A percentile compares a stretch with the other conserved stretches of the same genome.
Conservation (phyloP, 2,797 vertebrate genomes). For the Peromyscus melanophrys region DNA sequence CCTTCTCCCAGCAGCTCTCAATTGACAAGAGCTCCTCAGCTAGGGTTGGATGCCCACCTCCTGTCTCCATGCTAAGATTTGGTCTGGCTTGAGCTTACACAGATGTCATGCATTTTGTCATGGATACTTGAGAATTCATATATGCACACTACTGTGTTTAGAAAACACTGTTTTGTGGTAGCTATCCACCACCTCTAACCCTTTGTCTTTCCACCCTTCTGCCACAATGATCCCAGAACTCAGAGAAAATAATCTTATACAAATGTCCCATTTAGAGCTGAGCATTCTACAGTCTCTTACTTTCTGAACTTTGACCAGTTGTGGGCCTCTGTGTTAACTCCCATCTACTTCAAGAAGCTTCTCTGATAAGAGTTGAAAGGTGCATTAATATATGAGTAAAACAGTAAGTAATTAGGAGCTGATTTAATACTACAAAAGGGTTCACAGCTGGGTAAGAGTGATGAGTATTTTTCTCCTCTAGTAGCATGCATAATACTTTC, state of each 20-base stretch:
- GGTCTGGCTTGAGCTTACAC: background rate
- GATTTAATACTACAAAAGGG: background rate
- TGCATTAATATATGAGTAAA: background rate
- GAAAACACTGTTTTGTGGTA: background rate
- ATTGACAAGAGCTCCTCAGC: background rate
- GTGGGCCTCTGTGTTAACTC: too few relatives aligned
- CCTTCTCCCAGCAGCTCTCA: background rate
- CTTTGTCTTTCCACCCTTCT: background rate
- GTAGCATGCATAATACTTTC: background rate
- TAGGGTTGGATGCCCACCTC: background rate
- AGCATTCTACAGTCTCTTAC: background rate
- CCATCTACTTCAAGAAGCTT: background rate
- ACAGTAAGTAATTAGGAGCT: background rate
- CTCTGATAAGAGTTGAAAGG: background rate
- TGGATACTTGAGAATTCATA: background rate
- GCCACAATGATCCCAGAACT: background rate
- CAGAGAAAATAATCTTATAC: background rate
- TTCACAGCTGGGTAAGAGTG: background rate
- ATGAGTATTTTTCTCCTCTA: background rate
- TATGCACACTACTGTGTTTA: background rate
- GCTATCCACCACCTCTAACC: too few relatives aligned
- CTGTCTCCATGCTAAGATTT: background rate
- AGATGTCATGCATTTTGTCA: background rate
- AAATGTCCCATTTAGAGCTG: background rate
- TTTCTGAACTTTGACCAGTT: background rate